Conservation (phyloP, 2,888 invertebrate species). For the Hymenopus coronatus region DNA sequence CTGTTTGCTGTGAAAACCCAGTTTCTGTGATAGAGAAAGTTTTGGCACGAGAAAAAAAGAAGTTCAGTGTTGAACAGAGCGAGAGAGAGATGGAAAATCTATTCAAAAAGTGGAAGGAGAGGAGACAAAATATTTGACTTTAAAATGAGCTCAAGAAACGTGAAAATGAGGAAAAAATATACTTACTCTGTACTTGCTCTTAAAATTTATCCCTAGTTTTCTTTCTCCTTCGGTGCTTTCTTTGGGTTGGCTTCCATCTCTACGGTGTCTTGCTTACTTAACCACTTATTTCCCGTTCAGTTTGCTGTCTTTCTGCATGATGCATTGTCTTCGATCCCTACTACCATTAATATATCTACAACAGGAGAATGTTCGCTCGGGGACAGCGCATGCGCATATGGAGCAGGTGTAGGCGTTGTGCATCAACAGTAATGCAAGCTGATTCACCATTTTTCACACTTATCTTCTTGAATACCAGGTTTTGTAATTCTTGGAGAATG, state of each 20-base stretch:
- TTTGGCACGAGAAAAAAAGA: background rate
- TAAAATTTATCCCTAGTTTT: background rate
- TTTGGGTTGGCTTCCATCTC: background rate
- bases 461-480: background rate
- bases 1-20: background rate
- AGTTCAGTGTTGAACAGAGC: background rate
- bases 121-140: slow-evolving; percentile 5
- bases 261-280: background rate
- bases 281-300: background rate
- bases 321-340: background rate
- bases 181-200: background rate
- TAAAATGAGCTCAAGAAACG: slow-evolving; percentile 1
- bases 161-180: background rate
- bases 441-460: background rate
- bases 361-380: background rate
- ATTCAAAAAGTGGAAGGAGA: background rate
- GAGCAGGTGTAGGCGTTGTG: background rate
- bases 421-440: background rate
- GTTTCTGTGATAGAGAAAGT: background rate
- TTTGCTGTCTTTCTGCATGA: background rate
- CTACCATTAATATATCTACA: background rate
- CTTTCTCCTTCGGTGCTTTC: background rate
- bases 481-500: background rate
- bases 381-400: background rate
- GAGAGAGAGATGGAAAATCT: background rate